Percentiles rank a stretch among this genome's conserved stretches.
phyloP scores from a whole-genome alignment of 2,888 invertebrate genomes.

The Cynaeus angustus region DNA sequence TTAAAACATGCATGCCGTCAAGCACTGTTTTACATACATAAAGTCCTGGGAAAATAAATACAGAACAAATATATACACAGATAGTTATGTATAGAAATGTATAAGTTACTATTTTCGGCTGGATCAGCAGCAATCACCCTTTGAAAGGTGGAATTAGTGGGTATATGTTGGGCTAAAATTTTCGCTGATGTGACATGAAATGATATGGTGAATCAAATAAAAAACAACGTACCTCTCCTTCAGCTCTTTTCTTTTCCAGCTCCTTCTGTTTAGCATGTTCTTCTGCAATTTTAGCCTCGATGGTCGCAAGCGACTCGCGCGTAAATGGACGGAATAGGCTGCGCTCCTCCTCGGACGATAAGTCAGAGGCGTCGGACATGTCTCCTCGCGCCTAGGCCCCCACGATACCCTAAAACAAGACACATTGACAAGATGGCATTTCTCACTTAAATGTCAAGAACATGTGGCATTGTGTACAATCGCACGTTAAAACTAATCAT shows the following conservation, averaged over 20 bases:
- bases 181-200: slow-evolving; percentile 36
- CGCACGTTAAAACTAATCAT: background rate
- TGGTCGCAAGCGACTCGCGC: slow-evolving; percentile 95
- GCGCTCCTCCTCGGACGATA: slow-evolving; percentile 96
- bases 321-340: slow-evolving; percentile 99
- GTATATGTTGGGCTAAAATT: slow-evolving; percentile 14
- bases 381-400: slow-evolving; percentile 90
- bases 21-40: slow-evolving; percentile 65
- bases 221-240: slow-evolving; percentile 85
- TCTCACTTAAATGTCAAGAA: slow-evolving; percentile 5
- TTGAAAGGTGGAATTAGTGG: background rate
- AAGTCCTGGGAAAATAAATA: slow-evolving; percentile 57
- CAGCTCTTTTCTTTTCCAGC: slow-evolving; percentile 97
- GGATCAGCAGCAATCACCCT: background rate
- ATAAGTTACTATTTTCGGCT: slow-evolving; percentile 1
- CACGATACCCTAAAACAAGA: slow-evolving; percentile 70
- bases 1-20: slow-evolving; percentile 63
- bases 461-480: slow-evolving; percentile 14
- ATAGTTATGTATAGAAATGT: slow-evolving; percentile 12
- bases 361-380: slow-evolving; percentile 96
- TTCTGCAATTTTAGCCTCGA: slow-evolving; percentile 96
- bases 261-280: slow-evolving; percentile 98
- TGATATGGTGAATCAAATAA: slow-evolving; percentile 6
- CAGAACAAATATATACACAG: slow-evolving; percentile 45
- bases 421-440: slow-evolving; percentile 8